Evolutionary conservation across 1,140 invertebrate genomes (phyloP).

Genomic region (Cyclina sinensis): DNA sequence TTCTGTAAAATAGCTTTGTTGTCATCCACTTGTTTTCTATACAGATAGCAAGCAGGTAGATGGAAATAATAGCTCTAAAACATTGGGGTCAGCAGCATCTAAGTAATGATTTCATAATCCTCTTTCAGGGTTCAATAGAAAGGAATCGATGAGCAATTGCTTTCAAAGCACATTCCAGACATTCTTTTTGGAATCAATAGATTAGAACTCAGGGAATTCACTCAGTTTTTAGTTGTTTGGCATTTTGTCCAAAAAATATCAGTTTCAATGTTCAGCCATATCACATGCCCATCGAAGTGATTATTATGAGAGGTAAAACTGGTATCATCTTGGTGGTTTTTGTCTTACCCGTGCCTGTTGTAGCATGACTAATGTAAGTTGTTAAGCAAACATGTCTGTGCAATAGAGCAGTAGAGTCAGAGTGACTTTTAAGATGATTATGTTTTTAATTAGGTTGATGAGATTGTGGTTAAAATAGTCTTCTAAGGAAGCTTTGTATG

Average conservation of each 20-base stretch:
- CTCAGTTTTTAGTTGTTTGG: background rate
- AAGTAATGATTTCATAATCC: slow-evolving; percentile 7
- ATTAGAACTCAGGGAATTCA: background rate
- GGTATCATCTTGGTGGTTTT: too few species aligned
- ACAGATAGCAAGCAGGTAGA: too few species aligned
- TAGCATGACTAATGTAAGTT: background rate
- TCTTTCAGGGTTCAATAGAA: background rate
- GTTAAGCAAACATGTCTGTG: background rate
- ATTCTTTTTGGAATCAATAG: slow-evolving; percentile 4
- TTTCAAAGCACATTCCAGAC: slow-evolving; percentile 17
- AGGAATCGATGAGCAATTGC: background rate
- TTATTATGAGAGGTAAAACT: background rate
- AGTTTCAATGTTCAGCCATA: background rate
- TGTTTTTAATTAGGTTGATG: too few species aligned
- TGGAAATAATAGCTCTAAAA: too few species aligned
- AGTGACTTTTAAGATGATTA: too few species aligned
- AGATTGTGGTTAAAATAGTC: too few species aligned
- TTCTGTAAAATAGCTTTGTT: too few species aligned
- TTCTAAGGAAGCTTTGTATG: too few species aligned
- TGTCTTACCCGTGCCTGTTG: background rate
- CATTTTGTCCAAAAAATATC: background rate
- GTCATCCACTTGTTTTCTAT: too few species aligned
- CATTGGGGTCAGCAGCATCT: background rate
- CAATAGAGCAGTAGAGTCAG: too few species aligned
- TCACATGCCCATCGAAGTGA: background rate